Evolutionary conservation across 2,113 vertebrate genomes (phyloP).

Genomic region (Scolopax mira): DNA sequence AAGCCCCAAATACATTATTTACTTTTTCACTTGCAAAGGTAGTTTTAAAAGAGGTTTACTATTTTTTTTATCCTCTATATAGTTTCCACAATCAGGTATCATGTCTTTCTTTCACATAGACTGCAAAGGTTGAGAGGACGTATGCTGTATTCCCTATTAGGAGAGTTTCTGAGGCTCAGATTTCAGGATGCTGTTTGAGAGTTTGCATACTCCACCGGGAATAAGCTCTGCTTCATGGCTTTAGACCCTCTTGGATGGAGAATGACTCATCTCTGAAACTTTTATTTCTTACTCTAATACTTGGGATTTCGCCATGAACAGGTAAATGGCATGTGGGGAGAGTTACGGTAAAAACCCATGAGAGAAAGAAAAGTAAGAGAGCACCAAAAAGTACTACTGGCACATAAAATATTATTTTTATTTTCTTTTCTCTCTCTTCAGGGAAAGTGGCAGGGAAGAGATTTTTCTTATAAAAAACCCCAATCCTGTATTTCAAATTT

Average conservation of each 20-base stretch:
- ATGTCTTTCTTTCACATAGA: background rate
- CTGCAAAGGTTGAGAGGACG: background rate
- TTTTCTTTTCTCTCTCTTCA: background rate
- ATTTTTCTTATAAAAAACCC: background rate
- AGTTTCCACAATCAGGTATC: background rate
- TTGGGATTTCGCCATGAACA: background rate
- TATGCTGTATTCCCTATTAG: fast-evolving
- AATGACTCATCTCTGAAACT: background rate
- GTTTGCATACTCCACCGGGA: background rate
- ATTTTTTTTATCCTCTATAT: background rate
- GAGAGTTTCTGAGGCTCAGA: background rate
- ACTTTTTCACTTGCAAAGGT: fast-evolving
- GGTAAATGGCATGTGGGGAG: background rate
- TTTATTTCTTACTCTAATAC: background rate
- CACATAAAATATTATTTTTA: background rate
- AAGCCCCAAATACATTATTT: fast-evolving
- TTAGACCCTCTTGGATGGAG: background rate
- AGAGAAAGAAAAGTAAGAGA: background rate
- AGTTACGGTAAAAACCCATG: background rate
- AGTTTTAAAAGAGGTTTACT: background rate
- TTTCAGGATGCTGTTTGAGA: background rate
- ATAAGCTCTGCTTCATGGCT: fast-evolving
- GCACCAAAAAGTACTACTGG: fast-evolving
- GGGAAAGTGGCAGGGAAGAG: background rate
- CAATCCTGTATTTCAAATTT: background rate